Base-by-base conservation (phyloP, 2,888 invertebrate species). In the Hermaeophaga mercurialis region DNA sequence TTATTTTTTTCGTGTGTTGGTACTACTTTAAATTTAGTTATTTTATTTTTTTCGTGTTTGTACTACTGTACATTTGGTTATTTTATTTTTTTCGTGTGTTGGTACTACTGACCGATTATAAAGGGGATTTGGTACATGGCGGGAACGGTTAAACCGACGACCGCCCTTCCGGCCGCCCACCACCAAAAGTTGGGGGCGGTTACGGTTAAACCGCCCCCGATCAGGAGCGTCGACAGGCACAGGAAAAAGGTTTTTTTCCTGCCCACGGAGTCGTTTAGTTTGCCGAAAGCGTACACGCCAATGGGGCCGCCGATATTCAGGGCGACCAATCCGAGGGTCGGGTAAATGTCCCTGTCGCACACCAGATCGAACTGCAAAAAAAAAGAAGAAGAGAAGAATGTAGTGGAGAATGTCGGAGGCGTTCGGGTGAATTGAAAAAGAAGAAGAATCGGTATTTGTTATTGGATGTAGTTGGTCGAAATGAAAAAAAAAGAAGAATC, bases 61-160 rank as follows among this genome's bases (percentile, higher is more conserved):
- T n/a, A n/a, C n/a, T n/a, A n/a, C n/a, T n/a, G n/a, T n/a, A n/a
- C n/a, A n/a, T n/a, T n/a, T n/a, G n/a, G n/a, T n/a, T n/a, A n/a
- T n/a, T n/a, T n/a, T n/a, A n/a, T n/a, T n/a, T n/a, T n/a, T n/a
- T n/a, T n/a, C n/a, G n/a, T n/a, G n/a, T n/a, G n/a, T n/a, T n/a
- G n/a, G n/a, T 33, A 22, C 1, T 9, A 50, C 88, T 85, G 80
- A 95, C 95, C 91, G 71, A 96, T 94, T 57, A 95, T 94, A 74
- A 94, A 94, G 0, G 96, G 95, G 76, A 95, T 94, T 79, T 94
- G 94, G 77, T 95, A 94, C 33, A 95, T 87, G 1, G 94, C 94
- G 2, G 95, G 94, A 69, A 95, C 91, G 0, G 94, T 93, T 4
- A 94, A 78, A 2, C 96, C 96, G n/a, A 94, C 94, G 43, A 93